Percentiles rank a stretch among this genome's conserved stretches.
Evolutionary conservation across 2,888 invertebrate genomes (phyloP).

Genomic region (Xylota segnis): DNA sequence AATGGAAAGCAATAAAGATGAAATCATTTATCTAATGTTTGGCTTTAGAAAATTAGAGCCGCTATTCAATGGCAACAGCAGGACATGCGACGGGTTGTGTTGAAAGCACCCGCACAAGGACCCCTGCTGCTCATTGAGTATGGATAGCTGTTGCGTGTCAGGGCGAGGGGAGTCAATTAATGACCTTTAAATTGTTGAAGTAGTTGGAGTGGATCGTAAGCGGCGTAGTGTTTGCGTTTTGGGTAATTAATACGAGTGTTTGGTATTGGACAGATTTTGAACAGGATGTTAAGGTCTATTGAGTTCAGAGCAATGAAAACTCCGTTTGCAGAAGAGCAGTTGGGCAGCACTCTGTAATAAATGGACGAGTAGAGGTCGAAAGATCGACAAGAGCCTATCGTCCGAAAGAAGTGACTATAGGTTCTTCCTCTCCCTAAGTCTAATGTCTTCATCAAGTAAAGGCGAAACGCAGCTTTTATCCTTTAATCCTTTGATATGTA

Average conservation of each 20-base stretch:
- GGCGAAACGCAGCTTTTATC: too few relatives aligned
- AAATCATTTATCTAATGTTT: conserved; percentile 74
- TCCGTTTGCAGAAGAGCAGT: too few relatives aligned
- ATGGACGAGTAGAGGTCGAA: too few relatives aligned
- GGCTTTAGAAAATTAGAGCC: conserved; percentile 75
- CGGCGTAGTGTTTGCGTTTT: conserved; percentile 52
- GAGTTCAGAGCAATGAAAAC: too few relatives aligned
- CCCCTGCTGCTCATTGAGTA: conserved; percentile 43
- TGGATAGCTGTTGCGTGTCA: background rate
- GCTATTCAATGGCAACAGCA: conserved; percentile 66
- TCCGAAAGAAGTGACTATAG: too few relatives aligned
- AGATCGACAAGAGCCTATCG: too few relatives aligned
- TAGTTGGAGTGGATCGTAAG: background rate
- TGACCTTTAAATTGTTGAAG: conserved; percentile 63
- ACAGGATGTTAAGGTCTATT: background rate
- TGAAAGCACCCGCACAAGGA: conserved; percentile 75
- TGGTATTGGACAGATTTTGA: background rate
- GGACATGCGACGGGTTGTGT: conserved; percentile 58
- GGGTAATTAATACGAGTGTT: conserved; percentile 62
- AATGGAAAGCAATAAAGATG: conserved; percentile 64
- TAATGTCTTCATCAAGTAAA: too few relatives aligned
- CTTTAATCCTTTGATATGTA: too few relatives aligned
- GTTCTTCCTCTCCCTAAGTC: too few relatives aligned
- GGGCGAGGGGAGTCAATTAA: conserved; percentile 45
- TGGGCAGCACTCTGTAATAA: too few relatives aligned